Evolutionary conservation across 2,113 vertebrate species (phyloP).

Genomic region (Lipophrys pholis): DNA sequence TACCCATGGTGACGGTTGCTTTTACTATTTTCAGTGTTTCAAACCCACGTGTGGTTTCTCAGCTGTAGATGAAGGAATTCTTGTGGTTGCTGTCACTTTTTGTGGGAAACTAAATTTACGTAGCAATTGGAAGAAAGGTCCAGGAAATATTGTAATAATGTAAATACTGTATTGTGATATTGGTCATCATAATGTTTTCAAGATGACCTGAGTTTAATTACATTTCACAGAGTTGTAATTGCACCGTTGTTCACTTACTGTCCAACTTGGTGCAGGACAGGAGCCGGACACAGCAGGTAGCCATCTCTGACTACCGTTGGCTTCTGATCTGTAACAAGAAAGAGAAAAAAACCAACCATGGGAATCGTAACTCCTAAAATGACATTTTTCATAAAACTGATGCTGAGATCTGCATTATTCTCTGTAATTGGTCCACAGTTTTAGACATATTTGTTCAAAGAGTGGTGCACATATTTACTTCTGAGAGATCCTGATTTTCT

Average conservation of each 20-base stretch:
- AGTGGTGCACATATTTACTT: no score
- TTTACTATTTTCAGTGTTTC: not conserved
- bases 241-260: slow-evolving; percentile 86
- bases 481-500: no score
- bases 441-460: no score
- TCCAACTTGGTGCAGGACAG: slow-evolving; percentile 87
- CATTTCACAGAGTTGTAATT: no score
- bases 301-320: slow-evolving; percentile 84
- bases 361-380: not conserved
- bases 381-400: no score
- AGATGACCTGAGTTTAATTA: no score
- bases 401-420: no score
- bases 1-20: not conserved
- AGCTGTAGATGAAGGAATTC: slow-evolving; percentile 11
- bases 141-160: not conserved
- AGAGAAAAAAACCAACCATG: slow-evolving; percentile 13
- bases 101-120: not conserved
- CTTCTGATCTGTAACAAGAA: slow-evolving; percentile 84
- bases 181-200: not conserved
- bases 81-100: slow-evolving; percentile 1
- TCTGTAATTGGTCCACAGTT: no score
- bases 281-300: slow-evolving; percentile 91
- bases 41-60: slow-evolving; percentile 4
- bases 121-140: not conserved
- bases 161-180: not conserved